Conservation (phyloP, 2,888 invertebrate genomes). For the Byasa hedistus region DNA sequence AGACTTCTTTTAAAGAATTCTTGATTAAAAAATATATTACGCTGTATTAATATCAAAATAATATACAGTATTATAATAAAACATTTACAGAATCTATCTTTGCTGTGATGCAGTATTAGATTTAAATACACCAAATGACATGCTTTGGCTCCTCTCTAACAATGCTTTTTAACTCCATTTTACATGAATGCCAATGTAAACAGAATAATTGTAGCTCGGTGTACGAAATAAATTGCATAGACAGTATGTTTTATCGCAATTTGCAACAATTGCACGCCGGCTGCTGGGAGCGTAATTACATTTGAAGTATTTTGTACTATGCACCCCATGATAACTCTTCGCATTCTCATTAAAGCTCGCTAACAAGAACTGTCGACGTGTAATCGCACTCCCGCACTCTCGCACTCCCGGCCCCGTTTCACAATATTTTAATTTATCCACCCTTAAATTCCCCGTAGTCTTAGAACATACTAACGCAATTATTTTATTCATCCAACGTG, state of each 20-base stretch:
- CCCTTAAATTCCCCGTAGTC: constrained; percentile 6
- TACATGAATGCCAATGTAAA: neutral
- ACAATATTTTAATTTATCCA: constrained; percentile 22
- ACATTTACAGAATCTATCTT: too few species aligned
- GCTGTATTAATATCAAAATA: too few species aligned
- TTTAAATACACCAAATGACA: neutral
- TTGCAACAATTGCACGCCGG: constrained; percentile 8
- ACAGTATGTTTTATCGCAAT: constrained; percentile 5
- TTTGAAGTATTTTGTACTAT: constrained; percentile 25
- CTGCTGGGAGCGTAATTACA: constrained; percentile 20
- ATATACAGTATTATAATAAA: too few species aligned
- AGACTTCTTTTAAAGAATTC: too few species aligned
- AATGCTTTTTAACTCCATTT: neutral
- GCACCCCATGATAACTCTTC: constrained; percentile 20
- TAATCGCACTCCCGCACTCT: constrained; percentile 17
- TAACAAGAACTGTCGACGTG: constrained; percentile 26
- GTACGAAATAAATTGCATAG: neutral
- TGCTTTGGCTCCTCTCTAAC: neutral
- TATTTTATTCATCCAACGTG: constrained; percentile 6
- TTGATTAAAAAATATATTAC: too few species aligned
- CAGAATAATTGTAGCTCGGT: constrained; percentile 1
- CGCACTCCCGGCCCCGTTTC: constrained; percentile 20
- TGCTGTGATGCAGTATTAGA: neutral
- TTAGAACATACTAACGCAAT: constrained; percentile 15
- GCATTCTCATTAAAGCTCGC: constrained; percentile 21